These are phyloP conservation scores for Stictonetta naevosa DNA, from an alignment of 2,113 vertebrate species.

Conservation along the genomic window DNA sequence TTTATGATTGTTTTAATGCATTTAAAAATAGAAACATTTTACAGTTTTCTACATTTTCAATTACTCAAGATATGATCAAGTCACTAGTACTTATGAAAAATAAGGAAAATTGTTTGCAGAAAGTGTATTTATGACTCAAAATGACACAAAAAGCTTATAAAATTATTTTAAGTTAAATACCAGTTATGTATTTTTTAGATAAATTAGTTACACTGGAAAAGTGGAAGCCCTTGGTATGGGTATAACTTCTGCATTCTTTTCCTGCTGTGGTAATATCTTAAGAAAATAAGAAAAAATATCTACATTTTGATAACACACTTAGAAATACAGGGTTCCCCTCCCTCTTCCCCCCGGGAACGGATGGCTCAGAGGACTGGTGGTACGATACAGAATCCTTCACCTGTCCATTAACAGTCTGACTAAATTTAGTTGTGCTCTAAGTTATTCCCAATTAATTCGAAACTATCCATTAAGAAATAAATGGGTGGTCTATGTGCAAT, in stretches of 20 bases:
- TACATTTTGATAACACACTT: slow-evolving; percentile 12
- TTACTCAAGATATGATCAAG: slow-evolving; percentile 12
- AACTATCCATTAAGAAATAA: slow-evolving; percentile 36
- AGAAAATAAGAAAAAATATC: background rate
- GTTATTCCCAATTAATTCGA: slow-evolving; percentile 15
- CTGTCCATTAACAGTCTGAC: slow-evolving; percentile 33
- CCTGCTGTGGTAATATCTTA: slow-evolving; percentile 3
- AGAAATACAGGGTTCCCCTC: slow-evolving; percentile 15
- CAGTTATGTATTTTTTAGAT: slow-evolving; percentile 62
- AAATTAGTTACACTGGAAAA: slow-evolving; percentile 51
- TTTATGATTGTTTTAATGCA: slow-evolving; percentile 63
- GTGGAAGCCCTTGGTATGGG: slow-evolving; percentile 22
- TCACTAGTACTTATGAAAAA: slow-evolving; percentile 13
- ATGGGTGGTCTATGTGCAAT: slow-evolving; percentile 43
- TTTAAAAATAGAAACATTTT: slow-evolving; percentile 55
- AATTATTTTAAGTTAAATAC: slow-evolving; percentile 61
- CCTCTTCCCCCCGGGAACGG: slow-evolving; percentile 22
- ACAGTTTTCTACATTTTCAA: slow-evolving; percentile 16
- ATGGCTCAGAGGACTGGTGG: slow-evolving; percentile 69
- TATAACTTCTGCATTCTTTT: slow-evolving; percentile 37
- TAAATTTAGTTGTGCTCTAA: slow-evolving; percentile 9
- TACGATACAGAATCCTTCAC: slow-evolving; percentile 63
- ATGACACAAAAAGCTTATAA: slow-evolving; percentile 22
- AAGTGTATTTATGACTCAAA: slow-evolving; percentile 38
- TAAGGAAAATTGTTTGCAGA: background rate